Base-by-base conservation (phyloP, 2,797 vertebrate genomes). In the Octomys mimax region DNA sequence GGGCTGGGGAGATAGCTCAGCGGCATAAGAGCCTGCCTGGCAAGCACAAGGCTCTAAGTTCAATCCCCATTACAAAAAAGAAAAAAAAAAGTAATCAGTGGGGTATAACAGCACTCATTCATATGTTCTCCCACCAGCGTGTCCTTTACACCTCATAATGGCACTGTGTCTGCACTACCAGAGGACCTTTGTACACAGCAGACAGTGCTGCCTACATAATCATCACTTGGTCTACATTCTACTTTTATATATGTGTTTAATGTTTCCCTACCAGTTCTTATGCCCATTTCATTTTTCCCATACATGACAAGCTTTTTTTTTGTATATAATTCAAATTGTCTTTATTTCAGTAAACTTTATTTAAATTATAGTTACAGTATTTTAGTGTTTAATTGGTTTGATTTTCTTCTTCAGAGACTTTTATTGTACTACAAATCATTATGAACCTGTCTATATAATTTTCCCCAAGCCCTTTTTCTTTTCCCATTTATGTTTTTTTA, bases 281-380 rank as follows among this genome's bases (percentile, higher is more conserved):
- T 19, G 79, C 62, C 73, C 42, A 87, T 22, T 85, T 86, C 9
- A 92, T 59, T 82, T 84, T 80, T 46, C 77, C 31, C 9, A 46
- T 46, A 73, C 11, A 80, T 1, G 46, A 49, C 61, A 42, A 81
- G 36, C n/a, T 62, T 24, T 62, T 62, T 62, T 62, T 87, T 14
- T 70, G 49, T 31, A 71, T 36, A 22, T 33, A 82, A 52, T 86
- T 68, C 54, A 81, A 14, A 42, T 66, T 33, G 54, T 66, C 62
- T 64, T 92, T 59, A 81, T 70, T 86, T 89, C 77, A 86, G 46
- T 57, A 31, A 59, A 66, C 80, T 86, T 94, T 86, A 68, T 12
- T 70, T 82, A 24, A 85, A 64, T 75, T 59, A n/a, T 26, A 85
- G n/a, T 92, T 52, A 84, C 19, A 68, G 11, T 19, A 80, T 82